Base-by-base conservation (phyloP, 2,113 vertebrate species). In the Mustela lutreola region DNA sequence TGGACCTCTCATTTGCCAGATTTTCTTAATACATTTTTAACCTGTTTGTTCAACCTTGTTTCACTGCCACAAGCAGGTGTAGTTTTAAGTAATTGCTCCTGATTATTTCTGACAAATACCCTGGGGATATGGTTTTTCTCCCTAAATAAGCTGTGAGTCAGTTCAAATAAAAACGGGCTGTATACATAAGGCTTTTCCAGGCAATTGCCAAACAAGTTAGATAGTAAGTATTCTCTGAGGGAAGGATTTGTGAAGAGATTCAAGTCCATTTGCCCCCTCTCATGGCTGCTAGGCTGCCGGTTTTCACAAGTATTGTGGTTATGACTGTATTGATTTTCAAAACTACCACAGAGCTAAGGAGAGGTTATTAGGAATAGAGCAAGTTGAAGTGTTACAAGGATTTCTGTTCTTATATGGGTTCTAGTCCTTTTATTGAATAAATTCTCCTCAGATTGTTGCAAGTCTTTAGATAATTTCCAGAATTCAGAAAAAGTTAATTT, bases 31-130 rank as follows among this genome's bases (percentile, higher is more conserved):
- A 24, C 7, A 16, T 42, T 45, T 73, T 75, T 92, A 7, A 0
- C 11, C 18, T 82, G 22, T 93, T 93, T 65, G 21, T 3, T 82
- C 28, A 65, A 31, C 67, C 9, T 75, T 45, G 26, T 93, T 93
- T 75, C 45, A 56, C 65, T 70, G 36, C 50, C 42, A 70, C 50
- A 53, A 42, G 10, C 53, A 92, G 75, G 53, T 92, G 75, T 63
- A 92, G 39, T 88, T 96, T 96, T 56, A 88, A 92, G 75, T 81
- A 86, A 91, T 79, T 84, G 36, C 36, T 78, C 45, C 36, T 76
- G 56, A 92, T 96, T 82, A 9, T 92, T 92, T 92, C 81, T 75
- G 76, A 88, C 76, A 88, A 65, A 82, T 45, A 82, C 65, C 76
- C 28, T n/a, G 2, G 58, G 36, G 58, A 83, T 63, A 36, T 26